phyloP scores from a whole-genome alignment of 2,113 vertebrate genomes.

The Sarotherodon lohbergeri region DNA sequence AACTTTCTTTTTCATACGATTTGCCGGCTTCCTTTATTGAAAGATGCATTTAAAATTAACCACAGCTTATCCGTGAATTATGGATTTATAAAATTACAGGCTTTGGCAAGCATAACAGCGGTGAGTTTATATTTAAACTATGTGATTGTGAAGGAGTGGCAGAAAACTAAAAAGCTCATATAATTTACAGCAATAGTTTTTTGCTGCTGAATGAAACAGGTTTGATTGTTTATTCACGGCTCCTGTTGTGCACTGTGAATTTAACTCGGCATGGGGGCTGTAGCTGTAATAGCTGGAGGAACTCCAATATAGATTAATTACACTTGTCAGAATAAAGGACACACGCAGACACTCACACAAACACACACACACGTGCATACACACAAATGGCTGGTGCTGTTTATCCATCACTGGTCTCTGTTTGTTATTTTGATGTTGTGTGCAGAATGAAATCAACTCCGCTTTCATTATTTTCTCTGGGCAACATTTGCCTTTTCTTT shows the following conservation, averaged over 20 bases:
- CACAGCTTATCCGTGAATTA: background rate
- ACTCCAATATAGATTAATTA: constrained; percentile 35
- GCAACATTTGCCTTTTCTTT: constrained; percentile 18
- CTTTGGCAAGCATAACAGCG: background rate
- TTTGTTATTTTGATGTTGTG: background rate
- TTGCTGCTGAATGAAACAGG: constrained; percentile 28
- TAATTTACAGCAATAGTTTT: background rate
- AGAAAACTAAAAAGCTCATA: background rate
- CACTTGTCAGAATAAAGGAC: constrained; percentile 28
- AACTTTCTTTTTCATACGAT: background rate
- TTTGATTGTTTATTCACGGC: constrained; percentile 41
- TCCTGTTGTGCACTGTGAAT: constrained; percentile 5
- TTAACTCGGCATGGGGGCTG: constrained; percentile 30
- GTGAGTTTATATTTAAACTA: background rate
- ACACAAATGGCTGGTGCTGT: background rate
- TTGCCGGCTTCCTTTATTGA: background rate
- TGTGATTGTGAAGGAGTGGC: background rate
- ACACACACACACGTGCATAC: background rate
- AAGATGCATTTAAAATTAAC: background rate
- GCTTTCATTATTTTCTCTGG: constrained; percentile 3
- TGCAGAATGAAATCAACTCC: background rate
- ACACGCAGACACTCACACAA: background rate
- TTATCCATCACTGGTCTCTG: background rate
- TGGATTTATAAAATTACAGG: background rate
- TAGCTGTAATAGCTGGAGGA: constrained; percentile 23